phyloP scores from a whole-genome alignment of 2,797 vertebrate species.

The Crax fasciolata region DNA sequence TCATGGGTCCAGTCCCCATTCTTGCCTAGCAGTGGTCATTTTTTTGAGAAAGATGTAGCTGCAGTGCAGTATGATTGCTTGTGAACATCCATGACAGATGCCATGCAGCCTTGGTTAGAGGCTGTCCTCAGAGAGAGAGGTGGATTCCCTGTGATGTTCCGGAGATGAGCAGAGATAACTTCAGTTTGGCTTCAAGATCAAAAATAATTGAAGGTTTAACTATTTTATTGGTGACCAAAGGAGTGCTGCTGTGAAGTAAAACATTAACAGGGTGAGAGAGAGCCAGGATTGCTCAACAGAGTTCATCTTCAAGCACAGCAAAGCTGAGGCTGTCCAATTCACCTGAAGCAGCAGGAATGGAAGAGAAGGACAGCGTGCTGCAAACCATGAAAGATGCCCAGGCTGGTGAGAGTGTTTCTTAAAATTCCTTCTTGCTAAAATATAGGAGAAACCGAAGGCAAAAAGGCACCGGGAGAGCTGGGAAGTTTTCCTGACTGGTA shows the following conservation, averaged over 20 bases:
- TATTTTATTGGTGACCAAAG: conserved; percentile 21
- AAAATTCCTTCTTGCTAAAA: not conserved
- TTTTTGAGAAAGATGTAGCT: not conserved
- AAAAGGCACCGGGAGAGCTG: not conserved
- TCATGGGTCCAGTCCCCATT: not conserved
- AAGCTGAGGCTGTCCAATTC: not conserved
- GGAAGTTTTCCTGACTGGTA: not conserved
- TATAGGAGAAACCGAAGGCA: not conserved
- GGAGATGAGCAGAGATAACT: conserved; percentile 10
- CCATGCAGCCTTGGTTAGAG: not conserved
- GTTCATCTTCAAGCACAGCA: not conserved
- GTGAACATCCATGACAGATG: not conserved
- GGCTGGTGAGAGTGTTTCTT: conserved; percentile 59
- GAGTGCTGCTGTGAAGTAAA: conserved; percentile 43
- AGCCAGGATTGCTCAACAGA: not conserved
- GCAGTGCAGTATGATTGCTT: not conserved
- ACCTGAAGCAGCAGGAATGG: conserved; percentile 6
- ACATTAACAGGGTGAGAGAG: conserved; percentile 47
- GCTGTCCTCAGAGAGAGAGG: not conserved
- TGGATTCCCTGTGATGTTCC: not conserved
- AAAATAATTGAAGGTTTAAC: conserved; percentile 47
- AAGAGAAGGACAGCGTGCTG: not conserved
- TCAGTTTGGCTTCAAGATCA: not conserved
- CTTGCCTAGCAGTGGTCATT: not conserved
- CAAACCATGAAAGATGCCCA: not conserved